Base-by-base conservation (phyloP, 2,113 vertebrate genomes). In the Ascaphus truei region DNA sequence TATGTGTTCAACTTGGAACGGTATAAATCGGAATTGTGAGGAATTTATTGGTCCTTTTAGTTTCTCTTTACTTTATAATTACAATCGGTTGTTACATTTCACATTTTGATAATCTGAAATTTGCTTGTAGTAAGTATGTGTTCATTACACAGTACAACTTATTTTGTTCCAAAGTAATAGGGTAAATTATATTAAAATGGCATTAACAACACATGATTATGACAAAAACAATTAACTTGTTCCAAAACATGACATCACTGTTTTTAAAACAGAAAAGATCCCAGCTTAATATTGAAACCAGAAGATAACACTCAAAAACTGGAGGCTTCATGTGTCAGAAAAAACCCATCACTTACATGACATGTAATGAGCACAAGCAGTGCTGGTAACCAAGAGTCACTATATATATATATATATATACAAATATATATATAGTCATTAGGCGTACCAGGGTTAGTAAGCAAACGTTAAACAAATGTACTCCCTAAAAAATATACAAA, bases 241-340 rank as follows among this genome's bases (percentile, higher is more conserved):
- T 68, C 66, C 66, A 68, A 60, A 68, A 51, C 45, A 51, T 69
- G 56, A 71, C 60, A 15, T 77, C 43, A 55, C 29, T 71, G 57
- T 71, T 74, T 0, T 0, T 51, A 73, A 71, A 76, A 11, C 18
- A 71, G 58, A 16, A 76, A 23, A 11, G 56, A 72, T 68, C 77
- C 80, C 27, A 81, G 33, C 62, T 36, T 59, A 76, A 72, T 73
- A 72, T 31, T 68, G 10, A 6, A 55, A 20, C 4, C 8, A 69
- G 33, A 34, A 39, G 39, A 1, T 47, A 72, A 48, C 12, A 63
- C 5, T 73, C 51, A 72, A 13, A 30, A 75, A 75, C 5, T 15
- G 18, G 67, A 0, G 55, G 39, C 29, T 76, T 79, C 20, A 66
- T 31, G 8, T 39, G 18, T 74, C 39, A 73, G 71, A 82, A 76